These are phyloP conservation scores for Smutsia temminckii DNA, from an alignment of 2,797 vertebrate genomes.

Conservation along the genomic window DNA sequence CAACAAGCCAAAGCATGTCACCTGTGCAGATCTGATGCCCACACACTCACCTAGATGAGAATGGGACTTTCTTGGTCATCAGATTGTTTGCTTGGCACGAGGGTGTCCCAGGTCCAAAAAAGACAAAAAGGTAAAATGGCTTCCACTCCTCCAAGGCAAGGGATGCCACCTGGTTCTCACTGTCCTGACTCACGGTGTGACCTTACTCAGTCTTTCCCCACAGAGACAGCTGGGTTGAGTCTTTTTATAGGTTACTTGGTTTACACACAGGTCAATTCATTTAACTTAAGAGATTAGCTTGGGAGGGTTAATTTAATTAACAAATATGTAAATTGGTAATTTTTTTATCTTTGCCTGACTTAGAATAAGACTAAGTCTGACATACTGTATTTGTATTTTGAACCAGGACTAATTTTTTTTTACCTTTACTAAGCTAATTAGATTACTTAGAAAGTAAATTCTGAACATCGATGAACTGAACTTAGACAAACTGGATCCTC, in stretches of 20 bases:
- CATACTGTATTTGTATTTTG: neutral
- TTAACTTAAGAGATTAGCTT: neutral
- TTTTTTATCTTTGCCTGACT: slow-evolving; percentile 17
- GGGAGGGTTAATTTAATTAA: neutral
- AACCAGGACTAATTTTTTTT: slow-evolving; percentile 5
- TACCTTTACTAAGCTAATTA: neutral
- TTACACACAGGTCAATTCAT: neutral
- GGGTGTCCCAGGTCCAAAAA: neutral
- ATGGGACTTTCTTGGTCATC: neutral
- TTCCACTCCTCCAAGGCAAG: neutral
- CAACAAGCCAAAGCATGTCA: neutral
- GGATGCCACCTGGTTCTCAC: no score
- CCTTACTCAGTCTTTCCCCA: neutral
- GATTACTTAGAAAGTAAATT: slow-evolving; percentile 7
- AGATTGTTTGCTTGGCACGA: neutral
- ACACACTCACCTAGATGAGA: neutral
- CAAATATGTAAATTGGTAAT: slow-evolving; percentile 19
- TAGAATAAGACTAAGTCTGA: slow-evolving; percentile 21
- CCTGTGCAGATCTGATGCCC: neutral
- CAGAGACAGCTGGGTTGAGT: neutral
- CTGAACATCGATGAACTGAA: neutral
- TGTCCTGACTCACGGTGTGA: neutral
- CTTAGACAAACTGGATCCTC: neutral
- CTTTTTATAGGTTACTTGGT: neutral
- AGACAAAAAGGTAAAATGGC: neutral